Evolutionary conservation across 2,888 invertebrate genomes (phyloP), one percentile per base, ranked within the genome.

Genomic region (Chrysina gloriosa): DNA sequence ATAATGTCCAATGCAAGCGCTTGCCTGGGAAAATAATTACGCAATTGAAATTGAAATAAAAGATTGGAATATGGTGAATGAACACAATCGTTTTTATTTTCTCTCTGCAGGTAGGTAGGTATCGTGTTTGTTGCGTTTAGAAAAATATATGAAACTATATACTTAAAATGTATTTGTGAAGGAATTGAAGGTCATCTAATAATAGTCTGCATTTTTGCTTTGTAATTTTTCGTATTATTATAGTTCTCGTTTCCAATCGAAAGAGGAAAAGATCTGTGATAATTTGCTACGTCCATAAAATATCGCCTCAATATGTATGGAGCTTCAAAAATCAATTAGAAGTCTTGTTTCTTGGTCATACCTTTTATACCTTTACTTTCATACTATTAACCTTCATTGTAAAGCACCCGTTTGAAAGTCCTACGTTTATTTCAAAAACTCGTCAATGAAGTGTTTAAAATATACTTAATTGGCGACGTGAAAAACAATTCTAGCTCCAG

Each of bases 1-100:
- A 21, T 31, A 16, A 16, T 31, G 25, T 39, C 25, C 58, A 23
- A 39, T 58, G 58, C 25, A 58, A 58, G 58, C 39, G 42, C 58
- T 58, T 58, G 39, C 58, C 23, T 58, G 39, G 16, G 58, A 58
- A 58, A 58, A 39, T 5, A 19, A 39, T 58, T 31, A 58, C 7
- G 39, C 25, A 58, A 58, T 39, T 58, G n/a, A 6, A 39, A 50
- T 11, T n/a, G n/a, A 34, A 34, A 2, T 2, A 50, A 29, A 16
- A 27, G 2, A 50, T 16, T 11, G 29, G 6, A 50, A 27, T 29
- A 50, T 29, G 14, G 36, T 39, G 11, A 11, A 25, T 16, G 31
- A 23, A 39, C 39, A 54, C 39, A 58, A 34, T 16, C 14, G 23
- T 21, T 56, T 14, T 31, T 58, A 9, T 50, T 27, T 50, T 23